Conservation (phyloP, 2,113 vertebrate genomes). For the Pangasianodon gigas region DNA sequence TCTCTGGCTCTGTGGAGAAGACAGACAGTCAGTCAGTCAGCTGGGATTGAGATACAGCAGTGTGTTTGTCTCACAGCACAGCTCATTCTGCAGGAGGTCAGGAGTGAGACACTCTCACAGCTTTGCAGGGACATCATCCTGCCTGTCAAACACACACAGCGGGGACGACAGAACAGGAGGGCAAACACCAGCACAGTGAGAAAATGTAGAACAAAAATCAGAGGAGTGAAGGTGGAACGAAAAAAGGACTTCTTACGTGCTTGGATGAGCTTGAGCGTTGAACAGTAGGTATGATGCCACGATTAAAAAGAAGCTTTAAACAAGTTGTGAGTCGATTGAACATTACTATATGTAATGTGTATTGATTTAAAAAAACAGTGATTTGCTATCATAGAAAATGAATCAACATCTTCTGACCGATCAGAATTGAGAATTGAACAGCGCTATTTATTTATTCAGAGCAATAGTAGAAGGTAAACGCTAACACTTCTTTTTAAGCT, state of each 20-base stretch:
- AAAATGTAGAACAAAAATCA: not conserved
- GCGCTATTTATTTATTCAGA: too few species aligned
- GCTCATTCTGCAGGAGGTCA: slow-evolving; percentile 37
- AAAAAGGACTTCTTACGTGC: not conserved
- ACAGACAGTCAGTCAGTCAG: slow-evolving; percentile 18
- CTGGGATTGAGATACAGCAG: slow-evolving; percentile 25
- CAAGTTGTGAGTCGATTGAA: too few species aligned
- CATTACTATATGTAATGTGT: too few species aligned
- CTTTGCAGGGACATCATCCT: slow-evolving; percentile 19
- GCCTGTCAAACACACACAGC: slow-evolving; percentile 30
- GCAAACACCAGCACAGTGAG: not conserved
- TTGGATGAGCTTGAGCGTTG: not conserved
- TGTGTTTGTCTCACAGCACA: not conserved
- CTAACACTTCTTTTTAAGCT: not conserved
- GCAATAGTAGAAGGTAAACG: too few species aligned
- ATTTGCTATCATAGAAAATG: too few species aligned
- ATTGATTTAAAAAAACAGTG: too few species aligned
- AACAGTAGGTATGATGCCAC: not conserved
- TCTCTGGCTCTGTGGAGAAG: not conserved
- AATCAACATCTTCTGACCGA: too few species aligned
- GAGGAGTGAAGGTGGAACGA: not conserved
- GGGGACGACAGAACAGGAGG: slow-evolving; percentile 7
- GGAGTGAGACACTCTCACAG: not conserved
- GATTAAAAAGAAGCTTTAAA: not conserved
- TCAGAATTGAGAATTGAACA: too few species aligned